Conservation (phyloP, 2,888 invertebrate genomes). For the Corbicula japonica region DNA sequence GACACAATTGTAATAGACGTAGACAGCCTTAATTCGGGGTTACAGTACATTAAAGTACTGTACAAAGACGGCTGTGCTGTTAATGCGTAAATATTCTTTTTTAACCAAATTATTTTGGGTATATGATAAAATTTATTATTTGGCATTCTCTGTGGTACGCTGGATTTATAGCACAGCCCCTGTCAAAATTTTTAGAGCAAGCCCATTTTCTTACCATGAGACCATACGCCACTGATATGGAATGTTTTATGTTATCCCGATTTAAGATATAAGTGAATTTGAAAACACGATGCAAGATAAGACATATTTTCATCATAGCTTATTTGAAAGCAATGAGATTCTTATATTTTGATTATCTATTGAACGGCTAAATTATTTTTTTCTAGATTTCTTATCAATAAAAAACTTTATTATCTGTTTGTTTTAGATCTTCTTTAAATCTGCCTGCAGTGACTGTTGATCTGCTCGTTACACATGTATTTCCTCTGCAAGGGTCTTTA, state of each 20-base stretch:
- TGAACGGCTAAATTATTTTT: constrained; percentile 64
- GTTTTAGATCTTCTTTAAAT: not conserved
- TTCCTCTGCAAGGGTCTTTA: constrained; percentile 70
- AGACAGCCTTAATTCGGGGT: constrained; percentile 63
- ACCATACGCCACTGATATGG: too few species aligned
- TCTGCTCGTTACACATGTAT: constrained; percentile 70
- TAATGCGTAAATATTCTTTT: too few species aligned
- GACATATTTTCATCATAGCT: too few species aligned
- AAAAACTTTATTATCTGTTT: not conserved
- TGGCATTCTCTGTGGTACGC: too few species aligned
- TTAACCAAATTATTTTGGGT: too few species aligned
- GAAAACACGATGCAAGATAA: constrained; percentile 58
- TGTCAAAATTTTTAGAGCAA: too few species aligned
- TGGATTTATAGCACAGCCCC: too few species aligned
- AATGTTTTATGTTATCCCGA: too few species aligned
- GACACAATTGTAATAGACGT: constrained; percentile 58
- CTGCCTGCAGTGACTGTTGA: constrained; percentile 34
- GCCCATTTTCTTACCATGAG: too few species aligned
- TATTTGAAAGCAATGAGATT: too few species aligned
- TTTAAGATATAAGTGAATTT: constrained; percentile 52
- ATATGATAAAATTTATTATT: too few species aligned
- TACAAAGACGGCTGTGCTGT: too few species aligned
- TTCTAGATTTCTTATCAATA: not conserved
- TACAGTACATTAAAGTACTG: constrained; percentile 21
- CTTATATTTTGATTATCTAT: constrained; percentile 71